These are phyloP conservation scores for Agriopis leucophaearia DNA, from an alignment of 2,888 invertebrate genomes.

Conservation along the genomic window DNA sequence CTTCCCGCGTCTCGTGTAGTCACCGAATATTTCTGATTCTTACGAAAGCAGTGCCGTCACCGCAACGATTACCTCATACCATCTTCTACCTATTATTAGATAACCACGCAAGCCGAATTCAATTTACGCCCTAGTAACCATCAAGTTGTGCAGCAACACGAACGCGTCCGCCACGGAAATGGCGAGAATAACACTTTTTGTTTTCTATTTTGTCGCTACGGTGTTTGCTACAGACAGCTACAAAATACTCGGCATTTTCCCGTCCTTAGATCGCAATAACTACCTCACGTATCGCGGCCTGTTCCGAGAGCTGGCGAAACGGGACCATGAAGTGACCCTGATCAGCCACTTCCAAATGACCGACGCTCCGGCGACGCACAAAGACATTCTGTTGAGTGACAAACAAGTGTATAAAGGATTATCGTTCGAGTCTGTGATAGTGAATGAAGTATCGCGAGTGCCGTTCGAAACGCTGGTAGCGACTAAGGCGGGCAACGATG, in stretches of 20 bases:
- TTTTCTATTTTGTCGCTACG: slow-evolving; percentile 65
- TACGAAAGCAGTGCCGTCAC: slow-evolving; percentile 77
- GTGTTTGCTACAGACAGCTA: slow-evolving; percentile 69
- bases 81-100: slow-evolving; percentile 80
- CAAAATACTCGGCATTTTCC: slow-evolving; percentile 84
- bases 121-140: slow-evolving; percentile 79
- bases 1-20: slow-evolving; percentile 66
- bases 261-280: slow-evolving; percentile 82
- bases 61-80: slow-evolving; percentile 80
- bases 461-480: slow-evolving; percentile 80
- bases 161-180: slow-evolving; percentile 71
- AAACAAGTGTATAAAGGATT: slow-evolving; percentile 75
- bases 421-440: slow-evolving; percentile 81
- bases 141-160: slow-evolving; percentile 66
- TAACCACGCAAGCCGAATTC: slow-evolving; percentile 69
- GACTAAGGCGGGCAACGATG: slow-evolving; percentile 81
- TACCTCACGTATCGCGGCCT: slow-evolving; percentile 81
- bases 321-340: slow-evolving; percentile 85
- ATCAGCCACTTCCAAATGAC: slow-evolving; percentile 81
- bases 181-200: slow-evolving; percentile 63
- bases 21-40: slow-evolving; percentile 78
- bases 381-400: slow-evolving; percentile 82
- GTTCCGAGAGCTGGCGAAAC: slow-evolving; percentile 79
- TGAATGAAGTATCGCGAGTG: slow-evolving; percentile 78
- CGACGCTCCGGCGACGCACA: slow-evolving; percentile 81